Evolutionary conservation across 2,888 invertebrate species (phyloP).

Genomic region (Thera obeliscata): DNA sequence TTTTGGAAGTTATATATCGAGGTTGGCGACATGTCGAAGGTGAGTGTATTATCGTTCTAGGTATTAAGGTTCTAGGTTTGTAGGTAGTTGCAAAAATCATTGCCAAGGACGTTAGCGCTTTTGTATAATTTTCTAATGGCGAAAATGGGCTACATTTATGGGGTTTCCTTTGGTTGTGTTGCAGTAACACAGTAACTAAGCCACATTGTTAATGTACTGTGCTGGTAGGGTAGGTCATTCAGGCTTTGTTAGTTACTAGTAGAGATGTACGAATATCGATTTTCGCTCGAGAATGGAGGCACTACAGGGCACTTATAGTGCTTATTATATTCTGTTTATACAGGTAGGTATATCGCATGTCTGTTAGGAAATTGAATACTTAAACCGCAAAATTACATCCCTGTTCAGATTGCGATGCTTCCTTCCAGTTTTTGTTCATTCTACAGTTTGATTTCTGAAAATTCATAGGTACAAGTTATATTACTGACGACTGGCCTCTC

Average conservation of each 20-base stretch:
- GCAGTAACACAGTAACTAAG: background rate
- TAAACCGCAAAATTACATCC: constrained; percentile 22
- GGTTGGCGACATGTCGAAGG: constrained; percentile 77
- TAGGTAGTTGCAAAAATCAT: constrained; percentile 65
- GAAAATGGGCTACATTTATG: background rate
- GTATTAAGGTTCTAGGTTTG: constrained; percentile 49
- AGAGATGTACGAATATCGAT: constrained; percentile 17
- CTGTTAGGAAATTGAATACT: constrained; percentile 22
- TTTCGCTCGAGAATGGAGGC: constrained; percentile 21
- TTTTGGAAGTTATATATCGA: constrained; percentile 49
- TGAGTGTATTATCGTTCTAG: constrained; percentile 49
- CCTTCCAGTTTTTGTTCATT: background rate
- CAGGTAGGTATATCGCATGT: background rate
- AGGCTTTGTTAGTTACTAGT: constrained; percentile 4
- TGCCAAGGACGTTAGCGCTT: constrained; percentile 51
- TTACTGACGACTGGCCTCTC: no score
- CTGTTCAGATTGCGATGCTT: constrained; percentile 20
- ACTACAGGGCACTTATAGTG: background rate
- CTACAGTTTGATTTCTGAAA: no score
- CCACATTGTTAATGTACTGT: background rate
- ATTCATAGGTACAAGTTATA: no score
- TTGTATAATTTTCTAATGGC: constrained; percentile 21
- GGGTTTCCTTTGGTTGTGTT: background rate
- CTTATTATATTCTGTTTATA: background rate
- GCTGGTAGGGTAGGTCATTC: constrained; percentile 27